Evolutionary conservation across 2,797 vertebrate genomes (phyloP), one percentile per base, ranked within the genome.

Genomic region (Taenioides sp.): DNA sequence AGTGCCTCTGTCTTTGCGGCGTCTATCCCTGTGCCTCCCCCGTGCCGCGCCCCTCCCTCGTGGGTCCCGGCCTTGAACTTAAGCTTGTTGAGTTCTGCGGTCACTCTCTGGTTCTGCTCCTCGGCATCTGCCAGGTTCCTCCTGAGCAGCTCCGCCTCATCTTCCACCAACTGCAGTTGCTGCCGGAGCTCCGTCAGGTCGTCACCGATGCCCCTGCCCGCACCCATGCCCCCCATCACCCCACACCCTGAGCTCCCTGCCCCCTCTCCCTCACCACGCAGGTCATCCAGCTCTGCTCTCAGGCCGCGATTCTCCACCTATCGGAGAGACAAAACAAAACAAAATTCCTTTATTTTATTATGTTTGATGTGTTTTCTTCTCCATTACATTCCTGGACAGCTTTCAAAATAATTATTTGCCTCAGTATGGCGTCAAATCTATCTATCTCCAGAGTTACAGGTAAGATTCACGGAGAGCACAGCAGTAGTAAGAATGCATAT

Each of bases 121-220:
- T 99, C 97, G 4, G 94, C 88, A 60, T 98, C 97, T 0, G 96
- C 95, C 31, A 98, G 91, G 77, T 97, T 98, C 80, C 97, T 93
- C 76, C 98, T 93, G 80, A 99, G 90, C 54, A 98, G 91, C 91
- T 99, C 98, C 0, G 98, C 97, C 84, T 99, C 97, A 1, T 99
- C 97, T 83, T 99, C 98, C 80, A 98, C 97, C 74, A 98, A 79
- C 90, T 98, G 98, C 85, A 99, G 93, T 89, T 99, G 97, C 88
- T 98, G 96, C 4, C 97, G 89, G 58, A 99, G 92, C 86, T 98
- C 97, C 0, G 97, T 98, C 78, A 97, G 87, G 69, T 96, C 97
- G 2, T 95, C 95, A 0, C 92, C 97, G 60, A 97, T 95, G 76
- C 96, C 95, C 57, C 96, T 90, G 69, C 95, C 92, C 0, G 28